These are phyloP conservation scores for Zaprionus inermis DNA, from an alignment of 1,140 invertebrate species.

Conservation along the genomic window DNA sequence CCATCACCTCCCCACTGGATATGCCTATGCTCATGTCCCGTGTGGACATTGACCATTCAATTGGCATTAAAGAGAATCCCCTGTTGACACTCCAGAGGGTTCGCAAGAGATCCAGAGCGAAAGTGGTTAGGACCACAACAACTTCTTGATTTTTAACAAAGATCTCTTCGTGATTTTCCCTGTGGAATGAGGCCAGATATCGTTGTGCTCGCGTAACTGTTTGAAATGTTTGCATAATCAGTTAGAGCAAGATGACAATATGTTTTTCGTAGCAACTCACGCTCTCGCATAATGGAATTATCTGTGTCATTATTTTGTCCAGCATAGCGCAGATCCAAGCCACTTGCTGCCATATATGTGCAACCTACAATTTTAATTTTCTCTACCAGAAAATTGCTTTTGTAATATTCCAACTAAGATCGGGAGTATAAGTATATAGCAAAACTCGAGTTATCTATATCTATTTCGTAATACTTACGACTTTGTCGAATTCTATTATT, in stretches of 20 bases:
- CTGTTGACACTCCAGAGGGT: constrained; percentile 45
- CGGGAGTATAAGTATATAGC: background rate
- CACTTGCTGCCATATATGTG: constrained; percentile 97
- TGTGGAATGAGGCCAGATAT: background rate
- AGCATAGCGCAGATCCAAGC: constrained; percentile 86
- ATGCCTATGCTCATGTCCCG: constrained; percentile 85
- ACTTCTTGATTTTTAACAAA: constrained; percentile 44
- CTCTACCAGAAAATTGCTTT: constrained; percentile 84
- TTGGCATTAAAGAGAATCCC: constrained; percentile 20
- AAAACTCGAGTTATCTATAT: no score
- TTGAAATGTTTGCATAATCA: no score
- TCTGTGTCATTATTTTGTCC: background rate
- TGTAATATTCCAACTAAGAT: constrained; percentile 30
- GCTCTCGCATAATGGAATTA: constrained; percentile 14
- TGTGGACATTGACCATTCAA: background rate
- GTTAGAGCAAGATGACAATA: background rate
- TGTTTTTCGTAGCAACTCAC: background rate
- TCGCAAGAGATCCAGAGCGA: constrained; percentile 60
- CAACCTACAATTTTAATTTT: constrained; percentile 97
- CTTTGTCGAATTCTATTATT: constrained; percentile 93
- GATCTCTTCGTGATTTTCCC: background rate
- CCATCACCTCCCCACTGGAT: constrained; percentile 93
- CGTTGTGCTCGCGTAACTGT: background rate
- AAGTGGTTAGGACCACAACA: constrained; percentile 52
- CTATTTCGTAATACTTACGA: constrained; percentile 52